These are phyloP conservation scores for Perccottus glenii DNA, from an alignment of 2,113 vertebrate genomes.

Conservation along the genomic window DNA sequence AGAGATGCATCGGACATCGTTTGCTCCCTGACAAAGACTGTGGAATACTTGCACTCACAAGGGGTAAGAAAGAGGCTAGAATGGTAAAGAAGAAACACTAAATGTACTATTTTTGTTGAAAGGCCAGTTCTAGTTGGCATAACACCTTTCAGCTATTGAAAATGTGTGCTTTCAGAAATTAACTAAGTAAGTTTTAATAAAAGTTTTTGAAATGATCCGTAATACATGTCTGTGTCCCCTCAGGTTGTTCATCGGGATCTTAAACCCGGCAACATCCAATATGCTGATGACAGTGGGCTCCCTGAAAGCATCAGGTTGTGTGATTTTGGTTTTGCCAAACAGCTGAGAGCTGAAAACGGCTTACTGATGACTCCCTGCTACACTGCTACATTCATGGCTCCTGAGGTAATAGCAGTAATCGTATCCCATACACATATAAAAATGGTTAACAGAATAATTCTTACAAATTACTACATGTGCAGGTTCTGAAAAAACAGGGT, in stretches of 20 bases:
- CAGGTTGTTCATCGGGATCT: constrained; percentile 96
- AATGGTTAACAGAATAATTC: background rate
- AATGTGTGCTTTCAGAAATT: too few relatives aligned
- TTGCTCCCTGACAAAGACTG: constrained; percentile 88
- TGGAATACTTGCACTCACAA: constrained; percentile 95
- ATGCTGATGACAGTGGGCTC: constrained; percentile 90
- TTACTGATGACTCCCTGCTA: constrained; percentile 97
- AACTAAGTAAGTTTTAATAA: too few relatives aligned
- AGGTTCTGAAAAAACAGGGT: constrained; percentile 95
- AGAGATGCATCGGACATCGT: constrained; percentile 90
- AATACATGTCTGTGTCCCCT: background rate
- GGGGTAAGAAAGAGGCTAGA: constrained; percentile 79
- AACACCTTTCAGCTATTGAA: too few relatives aligned
- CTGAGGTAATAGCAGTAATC: constrained; percentile 82
- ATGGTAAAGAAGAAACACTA: background rate
- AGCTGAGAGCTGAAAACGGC: constrained; percentile 92
- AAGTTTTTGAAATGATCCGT: too few relatives aligned
- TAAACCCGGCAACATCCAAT: constrained; percentile 96
- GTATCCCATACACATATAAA: background rate
- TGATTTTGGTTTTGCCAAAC: constrained; percentile 94
- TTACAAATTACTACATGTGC: constrained; percentile 13
- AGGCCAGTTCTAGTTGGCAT: too few relatives aligned
- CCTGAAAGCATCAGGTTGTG: constrained; percentile 92
- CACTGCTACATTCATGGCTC: constrained; percentile 94
- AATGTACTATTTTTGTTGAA: too few relatives aligned